phyloP scores from a whole-genome alignment of 2,888 invertebrate species.

The Macrosiphum euphorbiae region DNA sequence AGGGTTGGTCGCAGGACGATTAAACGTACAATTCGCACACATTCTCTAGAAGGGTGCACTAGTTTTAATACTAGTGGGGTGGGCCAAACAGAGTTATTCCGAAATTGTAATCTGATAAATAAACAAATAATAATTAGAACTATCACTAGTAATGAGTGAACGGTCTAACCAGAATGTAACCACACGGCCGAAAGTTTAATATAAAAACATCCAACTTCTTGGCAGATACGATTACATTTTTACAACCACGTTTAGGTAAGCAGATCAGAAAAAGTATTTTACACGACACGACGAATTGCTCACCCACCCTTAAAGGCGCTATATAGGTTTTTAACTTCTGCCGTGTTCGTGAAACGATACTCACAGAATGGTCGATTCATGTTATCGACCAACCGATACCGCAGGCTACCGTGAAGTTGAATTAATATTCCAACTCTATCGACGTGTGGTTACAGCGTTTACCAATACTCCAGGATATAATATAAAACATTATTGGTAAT shows the following conservation, averaged over 20 bases:
- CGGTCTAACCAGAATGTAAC: no score
- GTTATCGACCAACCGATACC: neutral
- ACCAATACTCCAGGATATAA: neutral
- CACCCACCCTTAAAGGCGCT: no score
- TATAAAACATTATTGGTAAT: neutral
- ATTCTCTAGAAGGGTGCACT: neutral
- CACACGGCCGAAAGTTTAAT: no score
- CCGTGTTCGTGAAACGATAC: neutral
- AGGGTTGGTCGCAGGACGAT: neutral
- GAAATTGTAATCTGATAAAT: no score
- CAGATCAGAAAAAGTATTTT: no score
- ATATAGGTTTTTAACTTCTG: no score
- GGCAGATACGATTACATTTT: no score
- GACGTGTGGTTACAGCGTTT: neutral
- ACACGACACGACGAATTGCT: no score
- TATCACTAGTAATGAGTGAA: no score
- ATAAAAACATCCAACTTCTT: no score
- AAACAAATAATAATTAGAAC: no score
- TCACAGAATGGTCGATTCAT: neutral
- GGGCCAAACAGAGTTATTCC: neutral
- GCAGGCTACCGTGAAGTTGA: neutral
- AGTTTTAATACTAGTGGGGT: neutral
- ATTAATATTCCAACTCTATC: neutral
- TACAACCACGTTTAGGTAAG: no score
- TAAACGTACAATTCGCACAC: neutral